Evolutionary conservation across 2,113 vertebrate species (phyloP), one percentile per base, ranked within the genome.

Genomic region (human): DNA sequence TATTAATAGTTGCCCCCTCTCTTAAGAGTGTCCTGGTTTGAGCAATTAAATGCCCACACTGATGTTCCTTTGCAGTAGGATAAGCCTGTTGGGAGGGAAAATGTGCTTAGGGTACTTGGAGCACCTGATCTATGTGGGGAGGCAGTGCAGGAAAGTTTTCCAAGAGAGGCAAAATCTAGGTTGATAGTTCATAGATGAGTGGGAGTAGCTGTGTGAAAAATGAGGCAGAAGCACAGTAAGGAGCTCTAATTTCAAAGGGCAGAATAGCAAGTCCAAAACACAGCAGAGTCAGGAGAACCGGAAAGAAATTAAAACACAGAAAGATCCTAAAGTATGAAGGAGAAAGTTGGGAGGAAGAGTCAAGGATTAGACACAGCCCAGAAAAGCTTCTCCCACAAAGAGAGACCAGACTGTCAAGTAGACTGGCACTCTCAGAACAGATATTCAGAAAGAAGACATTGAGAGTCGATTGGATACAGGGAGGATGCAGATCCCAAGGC

Each of bases 61-160:
- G 38, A 3, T 20, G 59, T 38, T 57, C 38, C 25, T 9, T 13
- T 4, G 6, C 13, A 35, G 10, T 32, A 38, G n/a, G 57, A 22
- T 43, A 75, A 81, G 68, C 13, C n/a, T 55, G 16, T 32, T 48
- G 83, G 40, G 8, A 73, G 5, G 18, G 17, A 85, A 87, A 40
- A 59, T 3, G 7, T 16, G 6, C 11, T 66, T 50, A 38, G 43
- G 27, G 27, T 78, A 48, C 75, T 78, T 14, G 18, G 43, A 11
- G 20, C 16, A 32, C 25, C 23, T 32, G 38, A 22, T 22, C 22
- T 23, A 18, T 0, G 1, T 0, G 4, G 2, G 17, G 25, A 45
- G 9, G 70, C 3, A 27, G 27, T 12, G 22, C 25, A 13, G 45
- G 66, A 43, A 12, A 7, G 6, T 45, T n/a, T 57, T 72, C 38